Percentiles rank a stretch among this genome's conserved stretches.
Conservation (phyloP, 2,113 vertebrate species). For the Cyanoramphus novaezelandiae region DNA sequence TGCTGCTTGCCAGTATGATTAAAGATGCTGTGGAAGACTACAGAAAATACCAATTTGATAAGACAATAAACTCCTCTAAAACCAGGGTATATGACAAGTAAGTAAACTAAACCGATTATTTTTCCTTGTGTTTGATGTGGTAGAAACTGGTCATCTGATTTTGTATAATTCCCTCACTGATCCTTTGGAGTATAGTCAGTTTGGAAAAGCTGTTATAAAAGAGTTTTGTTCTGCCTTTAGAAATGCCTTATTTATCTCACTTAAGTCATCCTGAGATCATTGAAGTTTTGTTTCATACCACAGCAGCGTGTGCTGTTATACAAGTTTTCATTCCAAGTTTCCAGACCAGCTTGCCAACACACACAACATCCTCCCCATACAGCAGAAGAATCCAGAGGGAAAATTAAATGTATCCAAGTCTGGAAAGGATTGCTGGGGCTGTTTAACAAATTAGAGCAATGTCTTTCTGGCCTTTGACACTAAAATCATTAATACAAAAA, state of each 20-base stretch:
- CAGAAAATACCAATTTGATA: conserved; percentile 71
- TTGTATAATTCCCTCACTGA: not conserved
- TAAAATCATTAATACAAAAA: not conserved
- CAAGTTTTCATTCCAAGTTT: conserved; percentile 1
- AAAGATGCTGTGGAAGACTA: conserved; percentile 78
- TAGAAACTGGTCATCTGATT: not conserved
- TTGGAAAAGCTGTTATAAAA: not conserved
- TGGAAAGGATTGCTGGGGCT: not conserved
- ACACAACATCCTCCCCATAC: not conserved
- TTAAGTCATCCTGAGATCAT: not conserved
- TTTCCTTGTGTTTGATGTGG: not conserved
- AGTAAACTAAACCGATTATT: not conserved
- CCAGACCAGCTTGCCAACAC: not conserved
- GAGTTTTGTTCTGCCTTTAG: not conserved
- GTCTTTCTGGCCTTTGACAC: not conserved
- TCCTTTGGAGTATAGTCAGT: not conserved
- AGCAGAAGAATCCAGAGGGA: not conserved
- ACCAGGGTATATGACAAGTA: conserved; percentile 73
- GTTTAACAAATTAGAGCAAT: not conserved
- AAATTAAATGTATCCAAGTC: not conserved
- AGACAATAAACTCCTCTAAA: conserved; percentile 65
- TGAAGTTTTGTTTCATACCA: not conserved
- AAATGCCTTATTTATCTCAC: not conserved
- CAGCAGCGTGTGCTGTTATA: not conserved
- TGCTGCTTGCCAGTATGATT: conserved; percentile 71